A percentile compares a stretch with the other conserved stretches of the same genome.
Conservation (phyloP, 2,797 vertebrate genomes). For the Acrossocheilus wenchowensis region DNA sequence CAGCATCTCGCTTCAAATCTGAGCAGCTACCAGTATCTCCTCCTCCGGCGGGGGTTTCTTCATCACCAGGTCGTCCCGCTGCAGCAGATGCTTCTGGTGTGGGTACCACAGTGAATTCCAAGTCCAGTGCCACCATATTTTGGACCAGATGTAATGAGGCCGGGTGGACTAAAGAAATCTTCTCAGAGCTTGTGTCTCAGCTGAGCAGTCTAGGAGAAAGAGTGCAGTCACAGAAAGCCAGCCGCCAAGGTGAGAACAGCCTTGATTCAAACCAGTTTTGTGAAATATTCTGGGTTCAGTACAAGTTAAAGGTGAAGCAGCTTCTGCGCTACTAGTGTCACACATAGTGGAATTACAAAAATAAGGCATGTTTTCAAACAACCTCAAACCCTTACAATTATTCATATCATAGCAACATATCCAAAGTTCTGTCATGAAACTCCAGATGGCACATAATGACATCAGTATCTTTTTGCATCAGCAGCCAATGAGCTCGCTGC, state of each 20-base stretch:
- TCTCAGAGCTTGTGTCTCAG: slow-evolving; percentile 65
- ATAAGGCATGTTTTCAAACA: no score
- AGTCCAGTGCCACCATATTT: slow-evolving; percentile 64
- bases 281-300: neutral
- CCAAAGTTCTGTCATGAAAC: no score
- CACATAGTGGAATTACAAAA: no score
- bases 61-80: accelerated
- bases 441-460: no score
- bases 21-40: neutral
- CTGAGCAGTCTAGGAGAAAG: slow-evolving; percentile 67
- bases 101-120: neutral
- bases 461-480: no score
- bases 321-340: no score
- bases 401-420: no score
- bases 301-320: neutral
- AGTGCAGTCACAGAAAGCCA: slow-evolving; percentile 71
- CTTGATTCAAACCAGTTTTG: neutral
- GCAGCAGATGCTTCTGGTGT: neutral
- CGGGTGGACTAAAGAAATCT: slow-evolving; percentile 70
- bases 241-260: slow-evolving; percentile 69
- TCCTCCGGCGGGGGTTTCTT: neutral
- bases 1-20: neutral
- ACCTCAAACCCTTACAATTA: no score
- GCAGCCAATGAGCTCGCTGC: no score
- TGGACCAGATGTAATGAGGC: slow-evolving; percentile 77